Evolutionary conservation across 2,113 vertebrate genomes (phyloP), one percentile per base, ranked within the genome.

Genomic region (Dromiciops gliroides): DNA sequence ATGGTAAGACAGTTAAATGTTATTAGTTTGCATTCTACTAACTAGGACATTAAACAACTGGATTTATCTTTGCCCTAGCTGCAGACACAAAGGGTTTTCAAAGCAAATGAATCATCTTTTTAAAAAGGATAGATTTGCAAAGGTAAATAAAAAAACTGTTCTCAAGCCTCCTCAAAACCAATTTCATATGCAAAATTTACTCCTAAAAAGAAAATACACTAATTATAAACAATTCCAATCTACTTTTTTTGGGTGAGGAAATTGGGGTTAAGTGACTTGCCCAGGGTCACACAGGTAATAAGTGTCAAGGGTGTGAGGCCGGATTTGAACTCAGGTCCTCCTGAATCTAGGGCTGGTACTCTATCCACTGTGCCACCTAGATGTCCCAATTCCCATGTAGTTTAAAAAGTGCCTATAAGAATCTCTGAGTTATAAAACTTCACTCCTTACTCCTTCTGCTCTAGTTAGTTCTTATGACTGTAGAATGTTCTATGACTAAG

Each of bases 161-260:
- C 92, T 95, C 88, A 97, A 95, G 95, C 31, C 47, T 31, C 51
- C 93, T 95, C 95, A 95, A 94, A 90, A 50, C 53, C 51, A 94
- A 95, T 97, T 97, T 56, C 95, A 95, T 95, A 97, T 95, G 95
- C 94, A 96, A 97, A 96, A 48, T 48, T 50, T 95, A 51, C 56
- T 94, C 75, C 26, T 92, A 56, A 94, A 96, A 94, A 75, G 89
- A 50, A 95, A 95, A 88, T 48, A 89, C 37, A 67, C 90, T 95
- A 91, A 51, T 97, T 94, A 96, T 0, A 3, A 95, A 52, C 52
- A 37, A 50, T 51, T 91, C 67, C 90, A 48, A 93, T 67, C 52
- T 44, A 91, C 95, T 95, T 53, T 89, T 83, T n/a, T n/a, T n/a
- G n/a, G n/a, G n/a, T n/a, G n/a, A n/a, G n/a, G n/a, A n/a, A n/a